Evolutionary conservation across 2,888 invertebrate species (phyloP).

Genomic region (Cerastis rubricosa): DNA sequence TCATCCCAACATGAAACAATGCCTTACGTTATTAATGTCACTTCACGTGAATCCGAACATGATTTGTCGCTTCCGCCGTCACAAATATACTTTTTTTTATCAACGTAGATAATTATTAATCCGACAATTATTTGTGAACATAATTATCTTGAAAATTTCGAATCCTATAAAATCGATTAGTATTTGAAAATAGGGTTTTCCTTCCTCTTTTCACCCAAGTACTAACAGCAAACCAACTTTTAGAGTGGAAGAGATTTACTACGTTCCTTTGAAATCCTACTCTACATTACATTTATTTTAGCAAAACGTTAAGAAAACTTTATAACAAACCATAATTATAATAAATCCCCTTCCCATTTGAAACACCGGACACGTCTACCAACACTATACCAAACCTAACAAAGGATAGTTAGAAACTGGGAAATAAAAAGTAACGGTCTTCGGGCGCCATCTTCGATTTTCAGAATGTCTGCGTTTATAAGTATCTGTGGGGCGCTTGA

Average conservation of each 20-base stretch:
- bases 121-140: too few species aligned
- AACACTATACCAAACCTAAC: conserved; percentile 23
- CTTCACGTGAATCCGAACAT: too few species aligned
- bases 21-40: too few species aligned
- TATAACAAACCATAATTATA: background rate
- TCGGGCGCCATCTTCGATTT: conserved; percentile 51
- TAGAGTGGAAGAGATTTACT: background rate
- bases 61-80: too few species aligned
- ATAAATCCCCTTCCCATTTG: background rate
- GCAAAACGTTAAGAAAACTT: background rate
- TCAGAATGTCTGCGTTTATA: conserved; percentile 51
- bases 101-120: too few species aligned
- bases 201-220: background rate
- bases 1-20: too few species aligned
- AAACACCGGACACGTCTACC: conserved; percentile 16
- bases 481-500: conserved; percentile 29
- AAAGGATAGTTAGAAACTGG: conserved; percentile 44
- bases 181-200: too few species aligned
- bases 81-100: too few species aligned
- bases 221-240: background rate
- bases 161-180: too few species aligned
- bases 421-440: conserved; percentile 57
- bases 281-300: background rate
- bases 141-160: too few species aligned
- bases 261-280: background rate